phyloP scores from a whole-genome alignment of 2,797 vertebrate genomes.

The Cercopithecus mitis region DNA sequence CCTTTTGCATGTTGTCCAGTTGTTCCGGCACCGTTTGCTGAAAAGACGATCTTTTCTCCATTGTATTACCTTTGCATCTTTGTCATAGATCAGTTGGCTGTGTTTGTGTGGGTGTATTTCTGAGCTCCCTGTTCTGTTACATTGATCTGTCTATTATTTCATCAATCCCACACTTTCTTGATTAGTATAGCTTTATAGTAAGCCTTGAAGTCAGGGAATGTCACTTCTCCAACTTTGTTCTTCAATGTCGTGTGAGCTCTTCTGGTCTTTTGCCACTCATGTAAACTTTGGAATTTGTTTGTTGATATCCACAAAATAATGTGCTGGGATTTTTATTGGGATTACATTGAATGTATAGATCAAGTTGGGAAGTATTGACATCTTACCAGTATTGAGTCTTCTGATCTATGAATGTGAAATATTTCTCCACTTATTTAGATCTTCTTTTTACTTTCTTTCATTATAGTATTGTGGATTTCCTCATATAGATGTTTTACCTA shows the following conservation, averaged over 20 bases:
- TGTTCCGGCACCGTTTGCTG: not conserved
- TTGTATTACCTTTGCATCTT: not conserved
- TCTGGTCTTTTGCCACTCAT: not conserved
- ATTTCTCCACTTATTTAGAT: not conserved
- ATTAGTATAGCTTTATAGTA: not conserved
- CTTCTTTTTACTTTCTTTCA: not conserved
- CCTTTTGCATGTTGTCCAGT: not conserved
- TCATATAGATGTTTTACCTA: not conserved
- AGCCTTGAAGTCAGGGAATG: not conserved
- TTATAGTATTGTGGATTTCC: not conserved
- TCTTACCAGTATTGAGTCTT: not conserved
- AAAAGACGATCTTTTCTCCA: not conserved
- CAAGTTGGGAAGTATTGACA: not conserved
- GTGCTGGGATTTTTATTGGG: not conserved
- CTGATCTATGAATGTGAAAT: not conserved
- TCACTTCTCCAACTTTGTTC: not conserved
- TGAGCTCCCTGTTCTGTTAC: not conserved
- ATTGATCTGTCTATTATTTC: not conserved
- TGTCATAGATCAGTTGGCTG: not conserved
- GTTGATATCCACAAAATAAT: not conserved
- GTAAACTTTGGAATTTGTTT: conserved; percentile 14
- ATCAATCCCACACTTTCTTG: not conserved
- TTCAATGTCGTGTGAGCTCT: not conserved
- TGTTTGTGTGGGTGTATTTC: not conserved
- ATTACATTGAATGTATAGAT: not conserved